Conservation (phyloP, 2,113 vertebrate genomes). For the Pleuronectes platessa region DNA sequence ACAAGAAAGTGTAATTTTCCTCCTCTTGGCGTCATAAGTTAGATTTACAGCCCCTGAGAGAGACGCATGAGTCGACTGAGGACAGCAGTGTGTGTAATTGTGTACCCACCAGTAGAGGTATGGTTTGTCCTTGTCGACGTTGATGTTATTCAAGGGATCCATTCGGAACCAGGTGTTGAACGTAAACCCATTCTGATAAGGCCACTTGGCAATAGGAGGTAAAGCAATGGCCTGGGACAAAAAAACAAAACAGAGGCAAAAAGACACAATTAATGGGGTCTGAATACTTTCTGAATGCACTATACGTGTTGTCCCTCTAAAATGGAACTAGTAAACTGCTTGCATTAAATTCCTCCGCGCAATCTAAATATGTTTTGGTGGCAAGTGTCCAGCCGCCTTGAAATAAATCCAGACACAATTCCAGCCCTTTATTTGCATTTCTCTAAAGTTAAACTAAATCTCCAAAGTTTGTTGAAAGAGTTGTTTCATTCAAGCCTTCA, state of each 20-base stretch:
- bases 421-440: background rate
- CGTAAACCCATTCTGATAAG: slow-evolving; percentile 98
- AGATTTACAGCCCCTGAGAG: background rate
- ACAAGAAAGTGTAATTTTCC: slow-evolving; percentile 16
- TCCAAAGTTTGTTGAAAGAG: background rate
- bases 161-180: slow-evolving; percentile 99
- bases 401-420: background rate
- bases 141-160: slow-evolving; percentile 98
- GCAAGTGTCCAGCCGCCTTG: slow-evolving; percentile 10
- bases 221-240: slow-evolving; percentile 91
- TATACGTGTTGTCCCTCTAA: too few relatives aligned
- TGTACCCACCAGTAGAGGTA: slow-evolving; percentile 97
- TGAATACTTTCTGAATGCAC: background rate
- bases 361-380: slow-evolving; percentile 3
- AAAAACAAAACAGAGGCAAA: slow-evolving; percentile 28
- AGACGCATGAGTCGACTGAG: background rate
- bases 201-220: slow-evolving; percentile 99
- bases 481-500: slow-evolving; percentile 2
- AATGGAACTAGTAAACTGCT: background rate
- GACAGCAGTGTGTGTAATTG: slow-evolving; percentile 14
- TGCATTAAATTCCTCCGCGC: background rate
- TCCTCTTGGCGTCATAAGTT: slow-evolving; percentile 15
- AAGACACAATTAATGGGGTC: background rate
- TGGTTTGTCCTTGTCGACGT: slow-evolving; percentile 97
- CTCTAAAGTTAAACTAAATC: slow-evolving; percentile 18